Evolutionary conservation across 2,113 vertebrate species (phyloP), one percentile per base, ranked within the genome.

Genomic region (Grantiella picta): DNA sequence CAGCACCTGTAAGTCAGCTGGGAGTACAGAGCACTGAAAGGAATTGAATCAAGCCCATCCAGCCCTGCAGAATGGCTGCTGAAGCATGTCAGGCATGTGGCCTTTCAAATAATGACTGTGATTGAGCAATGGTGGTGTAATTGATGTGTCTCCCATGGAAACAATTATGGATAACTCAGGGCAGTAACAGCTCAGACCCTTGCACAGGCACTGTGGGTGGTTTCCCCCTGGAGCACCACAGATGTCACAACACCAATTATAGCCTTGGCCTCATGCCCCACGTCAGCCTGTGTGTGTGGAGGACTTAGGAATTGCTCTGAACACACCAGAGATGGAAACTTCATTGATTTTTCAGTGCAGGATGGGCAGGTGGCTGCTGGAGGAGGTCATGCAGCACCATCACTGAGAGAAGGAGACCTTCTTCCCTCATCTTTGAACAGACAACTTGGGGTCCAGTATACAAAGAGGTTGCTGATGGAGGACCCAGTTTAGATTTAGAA

Each of bases 191-290:
- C 61, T 64, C 82, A 85, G 78, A 45, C 22, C 61, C 36, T 72
- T 56, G 35, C 45, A 35, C 7, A 6, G 12, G 16, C 28, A 25
- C 13, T 4, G 2, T 2, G 20, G 7, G 10, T 76, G 21, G 15
- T 31, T 87, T 76, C 49, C 75, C 65, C 35, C 15, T 36, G 36
- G 36, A 79, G 27, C 71, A 50, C 35, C 70, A 40, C 1, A 3
- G 44, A 21, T 0, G 0, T 76, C 69, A 85, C 33, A 63, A 4
- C 0, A 0, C 16, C 57, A 68, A 0, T 75, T 70, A 29, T 1
- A 82, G 28, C 44, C 36, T 52, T 38, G 42, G 12, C 14, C 17
- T 19, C 17, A 16, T 8, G 7, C 19, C 28, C 11, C 53, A 36
- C 28, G 36, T 84, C 66, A 71, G n/a, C 17, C n/a, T 53, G 1